These are phyloP conservation scores for Rana temporaria DNA, from an alignment of 2,113 vertebrate species.

Conservation along the genomic window DNA sequence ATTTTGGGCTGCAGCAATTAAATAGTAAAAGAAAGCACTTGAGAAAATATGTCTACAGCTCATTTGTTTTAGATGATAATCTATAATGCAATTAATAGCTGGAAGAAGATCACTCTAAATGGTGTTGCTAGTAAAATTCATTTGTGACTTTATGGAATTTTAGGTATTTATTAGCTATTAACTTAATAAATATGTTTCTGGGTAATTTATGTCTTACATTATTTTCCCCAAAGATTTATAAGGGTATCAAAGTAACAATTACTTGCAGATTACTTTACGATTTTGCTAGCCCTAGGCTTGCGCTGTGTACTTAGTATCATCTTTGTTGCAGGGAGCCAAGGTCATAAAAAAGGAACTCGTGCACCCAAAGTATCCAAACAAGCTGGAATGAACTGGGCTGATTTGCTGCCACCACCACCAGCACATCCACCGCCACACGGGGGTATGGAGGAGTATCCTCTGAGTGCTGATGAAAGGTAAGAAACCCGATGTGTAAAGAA, in stretches of 20 bases:
- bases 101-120: slow-evolving; percentile 70
- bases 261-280: background rate
- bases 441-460: slow-evolving; percentile 85
- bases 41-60: slow-evolving; percentile 81
- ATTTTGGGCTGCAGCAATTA: slow-evolving; percentile 87
- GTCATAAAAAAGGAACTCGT: slow-evolving; percentile 91
- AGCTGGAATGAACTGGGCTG: slow-evolving; percentile 95
- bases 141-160: slow-evolving; percentile 70
- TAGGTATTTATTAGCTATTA: slow-evolving; percentile 73
- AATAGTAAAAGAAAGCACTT: slow-evolving; percentile 77
- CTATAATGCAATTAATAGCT: slow-evolving; percentile 87
- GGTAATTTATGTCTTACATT: slow-evolving; percentile 25
- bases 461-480: slow-evolving; percentile 90
- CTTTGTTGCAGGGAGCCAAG: slow-evolving; percentile 87
- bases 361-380: slow-evolving; percentile 92
- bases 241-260: slow-evolving; percentile 1
- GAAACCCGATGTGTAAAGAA: background rate
- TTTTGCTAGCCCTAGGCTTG: background rate
- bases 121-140: slow-evolving; percentile 72
- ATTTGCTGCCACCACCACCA: slow-evolving; percentile 93
- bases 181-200: slow-evolving; percentile 46
- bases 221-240: slow-evolving; percentile 19
- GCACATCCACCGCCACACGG: slow-evolving; percentile 90
- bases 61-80: slow-evolving; percentile 89
- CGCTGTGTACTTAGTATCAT: slow-evolving; percentile 25